A percentile compares a stretch with the other conserved stretches of the same genome.
phyloP scores from a whole-genome alignment of 1,140 invertebrate species.

The Rhagoletis zephyria region DNA sequence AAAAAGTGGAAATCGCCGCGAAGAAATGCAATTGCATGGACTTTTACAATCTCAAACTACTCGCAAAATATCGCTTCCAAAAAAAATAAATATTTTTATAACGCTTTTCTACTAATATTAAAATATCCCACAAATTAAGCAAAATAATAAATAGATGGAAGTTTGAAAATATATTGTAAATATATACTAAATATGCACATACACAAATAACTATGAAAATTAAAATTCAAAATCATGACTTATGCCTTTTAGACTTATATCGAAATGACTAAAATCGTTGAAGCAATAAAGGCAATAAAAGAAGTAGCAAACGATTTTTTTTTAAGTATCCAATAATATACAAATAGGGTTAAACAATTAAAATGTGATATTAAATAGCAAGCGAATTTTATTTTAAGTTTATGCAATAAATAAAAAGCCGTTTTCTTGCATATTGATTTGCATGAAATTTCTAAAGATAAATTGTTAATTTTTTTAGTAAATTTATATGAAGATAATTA shows the following conservation, averaged over 20 bases:
- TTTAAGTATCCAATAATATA: background rate
- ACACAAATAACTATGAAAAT: background rate
- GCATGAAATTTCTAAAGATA: background rate
- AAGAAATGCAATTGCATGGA: slow-evolving; percentile 4
- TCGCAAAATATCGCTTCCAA: slow-evolving; percentile 55
- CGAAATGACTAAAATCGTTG: background rate
- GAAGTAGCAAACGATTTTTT: no score
- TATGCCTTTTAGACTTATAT: slow-evolving; percentile 41
- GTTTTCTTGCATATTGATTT: background rate
- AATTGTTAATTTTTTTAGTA: no score
- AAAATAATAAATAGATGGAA: background rate
- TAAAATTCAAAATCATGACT: slow-evolving; percentile 21
- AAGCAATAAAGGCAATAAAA: no score
- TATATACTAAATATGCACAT: background rate
- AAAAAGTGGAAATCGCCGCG: background rate
- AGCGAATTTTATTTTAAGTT: background rate
- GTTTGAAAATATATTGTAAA: slow-evolving; percentile 11
- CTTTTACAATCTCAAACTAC: slow-evolving; percentile 50
- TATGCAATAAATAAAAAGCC: background rate
- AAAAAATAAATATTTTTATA: slow-evolving; percentile 57
- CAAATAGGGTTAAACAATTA: background rate
- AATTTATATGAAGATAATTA: no score
- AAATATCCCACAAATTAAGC: background rate
- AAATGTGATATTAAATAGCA: background rate
- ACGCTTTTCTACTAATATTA: slow-evolving; percentile 52